These are phyloP conservation scores for Sebastes schlegelii DNA, from an alignment of 2,113 vertebrate species.

Conservation along the genomic window DNA sequence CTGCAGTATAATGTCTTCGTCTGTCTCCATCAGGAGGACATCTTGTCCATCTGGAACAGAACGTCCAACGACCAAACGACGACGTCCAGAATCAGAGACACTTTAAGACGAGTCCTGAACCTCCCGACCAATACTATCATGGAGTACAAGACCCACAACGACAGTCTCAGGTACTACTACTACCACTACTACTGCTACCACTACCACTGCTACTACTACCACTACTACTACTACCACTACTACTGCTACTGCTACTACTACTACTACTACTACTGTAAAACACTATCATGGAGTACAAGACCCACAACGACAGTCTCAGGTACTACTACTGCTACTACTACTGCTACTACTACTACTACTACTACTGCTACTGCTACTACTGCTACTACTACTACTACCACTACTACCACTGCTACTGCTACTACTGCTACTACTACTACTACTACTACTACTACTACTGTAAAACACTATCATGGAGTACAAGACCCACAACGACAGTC, in stretches of 20 bases:
- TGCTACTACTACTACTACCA: too few species aligned
- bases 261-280: neutral
- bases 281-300: too few species aligned
- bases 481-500: too few species aligned
- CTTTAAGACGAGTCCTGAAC: constrained; percentile 82
- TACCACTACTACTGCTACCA: too few species aligned
- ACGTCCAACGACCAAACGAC: constrained; percentile 82
- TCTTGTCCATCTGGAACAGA: constrained; percentile 85
- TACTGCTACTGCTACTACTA: neutral
- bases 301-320: too few species aligned
- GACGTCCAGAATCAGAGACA: constrained; percentile 83
- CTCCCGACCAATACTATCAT: constrained; percentile 84
- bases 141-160: constrained; percentile 86
- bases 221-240: too few species aligned
- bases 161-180: too few species aligned
- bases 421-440: too few species aligned
- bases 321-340: neutral
- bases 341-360: neutral
- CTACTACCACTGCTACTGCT: too few species aligned
- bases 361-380: neutral
- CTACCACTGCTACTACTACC: too few species aligned
- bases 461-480: too few species aligned
- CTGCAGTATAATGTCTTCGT: neutral
- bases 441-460: too few species aligned
- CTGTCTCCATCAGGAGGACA: constrained; percentile 76